Conservation (phyloP, 2,888 invertebrate genomes). For the Magallana nippona region DNA sequence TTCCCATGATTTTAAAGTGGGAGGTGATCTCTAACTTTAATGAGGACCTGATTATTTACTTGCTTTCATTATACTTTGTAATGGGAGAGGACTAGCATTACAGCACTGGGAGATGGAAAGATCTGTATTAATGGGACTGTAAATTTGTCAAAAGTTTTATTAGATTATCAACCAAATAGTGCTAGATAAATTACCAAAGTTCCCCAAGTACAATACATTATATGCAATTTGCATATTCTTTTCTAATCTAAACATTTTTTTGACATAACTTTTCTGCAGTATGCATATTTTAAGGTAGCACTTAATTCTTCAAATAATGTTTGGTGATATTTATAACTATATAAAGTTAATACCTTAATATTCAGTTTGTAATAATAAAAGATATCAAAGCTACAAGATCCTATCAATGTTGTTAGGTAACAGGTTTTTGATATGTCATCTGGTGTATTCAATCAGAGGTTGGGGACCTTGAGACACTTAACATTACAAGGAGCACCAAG, state of each 20-base stretch:
- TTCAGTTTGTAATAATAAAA: background rate
- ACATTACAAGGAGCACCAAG: background rate
- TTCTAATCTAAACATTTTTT: background rate
- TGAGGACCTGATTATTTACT: background rate
- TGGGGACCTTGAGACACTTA: background rate
- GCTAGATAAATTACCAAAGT: slow-evolving; percentile 21
- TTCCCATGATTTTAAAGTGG: background rate
- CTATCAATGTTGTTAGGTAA: background rate
- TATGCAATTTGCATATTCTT: slow-evolving; percentile 9
- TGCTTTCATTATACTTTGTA: slow-evolving; percentile 1
- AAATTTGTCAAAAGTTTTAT: slow-evolving; percentile 29
- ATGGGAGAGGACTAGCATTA: slow-evolving; percentile 1
- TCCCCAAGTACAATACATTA: background rate
- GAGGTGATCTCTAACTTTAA: background rate
- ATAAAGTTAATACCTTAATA: background rate
- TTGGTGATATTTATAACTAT: slow-evolving; percentile 1
- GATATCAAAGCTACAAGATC: background rate
- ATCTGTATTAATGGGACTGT: slow-evolving; percentile 2
- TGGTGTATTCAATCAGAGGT: background rate
- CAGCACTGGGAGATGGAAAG: background rate
- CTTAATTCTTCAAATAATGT: background rate
- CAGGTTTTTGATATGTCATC: slow-evolving; percentile 9
- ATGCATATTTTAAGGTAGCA: slow-evolving; percentile 12
- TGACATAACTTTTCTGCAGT: background rate
- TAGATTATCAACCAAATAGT: background rate